phyloP scores from a whole-genome alignment of 2,888 invertebrate species.

The Tillus elongatus region DNA sequence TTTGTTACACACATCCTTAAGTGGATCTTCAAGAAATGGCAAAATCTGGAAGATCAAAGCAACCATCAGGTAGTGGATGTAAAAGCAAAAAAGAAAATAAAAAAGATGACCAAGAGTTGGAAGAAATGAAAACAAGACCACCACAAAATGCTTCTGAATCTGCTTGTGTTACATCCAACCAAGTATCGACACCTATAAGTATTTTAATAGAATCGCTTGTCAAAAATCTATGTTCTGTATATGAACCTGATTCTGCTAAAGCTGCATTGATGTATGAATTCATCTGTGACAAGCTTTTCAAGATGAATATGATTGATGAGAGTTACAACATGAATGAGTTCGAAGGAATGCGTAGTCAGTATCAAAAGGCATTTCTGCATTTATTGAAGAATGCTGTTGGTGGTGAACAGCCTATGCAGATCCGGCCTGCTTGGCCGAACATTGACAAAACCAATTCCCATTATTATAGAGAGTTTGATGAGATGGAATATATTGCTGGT shows the following conservation, averaged over 20 bases:
- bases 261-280: slow-evolving; percentile 55
- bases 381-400: slow-evolving; percentile 53
- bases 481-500: slow-evolving; percentile 57
- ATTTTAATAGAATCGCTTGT: slow-evolving; percentile 62
- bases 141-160: too few relatives aligned
- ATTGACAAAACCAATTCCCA: slow-evolving; percentile 50
- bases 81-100: slow-evolving; percentile 9
- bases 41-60: slow-evolving; percentile 24
- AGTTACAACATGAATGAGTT: slow-evolving; percentile 62
- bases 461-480: slow-evolving; percentile 61
- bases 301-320: slow-evolving; percentile 61
- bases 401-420: slow-evolving; percentile 44
- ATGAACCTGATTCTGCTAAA: slow-evolving; percentile 51
- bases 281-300: slow-evolving; percentile 58
- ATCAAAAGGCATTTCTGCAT: slow-evolving; percentile 57
- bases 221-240: slow-evolving; percentile 55
- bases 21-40: too few relatives aligned
- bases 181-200: slow-evolving; percentile 52
- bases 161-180: slow-evolving; percentile 12
- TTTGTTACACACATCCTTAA: too few relatives aligned
- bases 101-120: too few relatives aligned
- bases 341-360: slow-evolving; percentile 59
- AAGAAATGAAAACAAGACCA: too few relatives aligned
- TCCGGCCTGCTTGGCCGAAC: slow-evolving; percentile 48
- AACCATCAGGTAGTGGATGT: slow-evolving; percentile 18